Conservation (phyloP, 2,888 invertebrate genomes). For the Aspidiotus rigidus region DNA sequence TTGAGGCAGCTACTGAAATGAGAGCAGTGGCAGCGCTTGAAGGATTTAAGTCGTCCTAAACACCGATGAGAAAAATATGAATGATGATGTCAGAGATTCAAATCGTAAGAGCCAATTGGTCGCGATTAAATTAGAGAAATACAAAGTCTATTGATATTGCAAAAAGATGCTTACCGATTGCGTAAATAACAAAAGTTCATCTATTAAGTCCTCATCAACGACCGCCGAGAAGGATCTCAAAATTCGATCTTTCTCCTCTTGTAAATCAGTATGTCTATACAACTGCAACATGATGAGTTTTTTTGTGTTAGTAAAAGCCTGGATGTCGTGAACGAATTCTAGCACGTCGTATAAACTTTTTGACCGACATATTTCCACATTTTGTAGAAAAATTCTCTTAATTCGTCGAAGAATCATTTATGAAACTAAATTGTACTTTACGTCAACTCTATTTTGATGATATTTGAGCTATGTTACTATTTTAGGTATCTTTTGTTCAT, state of each 20-base stretch:
- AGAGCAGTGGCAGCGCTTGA: conserved; percentile 88
- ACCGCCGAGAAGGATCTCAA: conserved; percentile 74
- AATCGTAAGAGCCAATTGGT: neutral
- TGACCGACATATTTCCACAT: too few relatives aligned
- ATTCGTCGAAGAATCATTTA: too few relatives aligned
- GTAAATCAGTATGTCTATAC: conserved; percentile 74
- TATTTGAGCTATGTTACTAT: too few relatives aligned
- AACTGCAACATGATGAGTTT: conserved; percentile 43
- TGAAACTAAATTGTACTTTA: too few relatives aligned
- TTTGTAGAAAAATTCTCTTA: too few relatives aligned
- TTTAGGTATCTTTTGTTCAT: too few relatives aligned
- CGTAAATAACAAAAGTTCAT: conserved; percentile 68
- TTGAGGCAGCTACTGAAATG: conserved; percentile 71
- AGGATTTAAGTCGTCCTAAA: conserved; percentile 76
- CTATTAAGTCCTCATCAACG: conserved; percentile 58
- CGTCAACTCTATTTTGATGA: too few relatives aligned
- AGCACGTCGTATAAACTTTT: too few relatives aligned
- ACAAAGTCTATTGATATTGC: conserved; percentile 3
- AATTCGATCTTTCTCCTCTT: conserved; percentile 89
- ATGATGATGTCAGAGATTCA: neutral
- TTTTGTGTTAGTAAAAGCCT: too few relatives aligned
- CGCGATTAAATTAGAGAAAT: neutral
- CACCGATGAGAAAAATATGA: neutral
- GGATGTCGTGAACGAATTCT: too few relatives aligned
- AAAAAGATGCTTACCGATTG: conserved; percentile 56